Evolutionary conservation across 2,888 invertebrate genomes (phyloP).

Genomic region (Sabellastarte sp.): DNA sequence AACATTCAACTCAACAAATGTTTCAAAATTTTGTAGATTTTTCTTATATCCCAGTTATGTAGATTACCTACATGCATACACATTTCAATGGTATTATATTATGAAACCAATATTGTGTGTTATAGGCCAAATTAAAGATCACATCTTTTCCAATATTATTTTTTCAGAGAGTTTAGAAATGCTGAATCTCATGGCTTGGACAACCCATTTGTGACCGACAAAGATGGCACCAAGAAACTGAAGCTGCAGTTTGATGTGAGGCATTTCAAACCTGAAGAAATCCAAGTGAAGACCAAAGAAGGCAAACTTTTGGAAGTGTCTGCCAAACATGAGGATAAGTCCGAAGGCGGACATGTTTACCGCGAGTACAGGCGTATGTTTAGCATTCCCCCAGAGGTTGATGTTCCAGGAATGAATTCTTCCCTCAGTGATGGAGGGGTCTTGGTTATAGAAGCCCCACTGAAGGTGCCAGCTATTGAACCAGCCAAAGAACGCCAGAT

Average conservation of each 20-base stretch:
- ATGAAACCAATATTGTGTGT: too few species aligned
- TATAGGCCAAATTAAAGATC: too few species aligned
- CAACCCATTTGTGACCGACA: background rate
- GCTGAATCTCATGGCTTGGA: too few species aligned
- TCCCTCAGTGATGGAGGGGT: background rate
- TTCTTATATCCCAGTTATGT: too few species aligned
- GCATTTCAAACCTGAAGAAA: conserved; percentile 1
- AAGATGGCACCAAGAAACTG: background rate
- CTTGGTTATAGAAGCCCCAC: background rate
- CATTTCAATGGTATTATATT: too few species aligned
- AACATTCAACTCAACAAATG: too few species aligned
- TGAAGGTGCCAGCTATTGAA: background rate
- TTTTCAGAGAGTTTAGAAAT: too few species aligned
- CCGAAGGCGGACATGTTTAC: background rate
- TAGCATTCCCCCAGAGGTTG: background rate
- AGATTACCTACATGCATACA: too few species aligned
- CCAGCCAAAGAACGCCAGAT: background rate
- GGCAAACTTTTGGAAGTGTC: background rate
- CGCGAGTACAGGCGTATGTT: conserved; percentile 1
- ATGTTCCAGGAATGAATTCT: background rate
- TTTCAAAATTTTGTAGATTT: too few species aligned
- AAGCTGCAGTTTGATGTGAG: background rate
- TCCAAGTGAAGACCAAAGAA: background rate
- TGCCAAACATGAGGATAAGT: background rate
- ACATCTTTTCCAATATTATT: too few species aligned